phyloP scores from a whole-genome alignment of 2,797 vertebrate genomes.

The Halcyon chelicuti region DNA sequence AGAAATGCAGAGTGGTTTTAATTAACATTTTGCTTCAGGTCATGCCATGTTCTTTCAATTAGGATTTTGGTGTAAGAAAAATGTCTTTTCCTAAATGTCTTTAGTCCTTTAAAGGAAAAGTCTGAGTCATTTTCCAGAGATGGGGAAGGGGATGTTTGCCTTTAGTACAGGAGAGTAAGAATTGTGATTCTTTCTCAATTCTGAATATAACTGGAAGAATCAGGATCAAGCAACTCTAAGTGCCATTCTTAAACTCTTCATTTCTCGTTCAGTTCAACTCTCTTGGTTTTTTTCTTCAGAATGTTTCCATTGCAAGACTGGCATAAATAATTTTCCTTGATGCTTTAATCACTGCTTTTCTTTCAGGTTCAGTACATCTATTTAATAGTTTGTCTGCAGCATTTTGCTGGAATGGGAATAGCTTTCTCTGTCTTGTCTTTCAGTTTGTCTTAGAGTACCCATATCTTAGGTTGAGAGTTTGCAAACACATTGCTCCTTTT shows the following conservation, averaged over 20 bases:
- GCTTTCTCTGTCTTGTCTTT: background rate
- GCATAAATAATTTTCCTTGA: background rate
- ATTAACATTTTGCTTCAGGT: conserved; percentile 70
- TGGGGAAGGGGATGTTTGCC: background rate
- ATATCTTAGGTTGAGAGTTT: background rate
- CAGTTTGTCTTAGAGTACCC: background rate
- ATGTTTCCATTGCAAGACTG: background rate
- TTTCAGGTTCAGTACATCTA: background rate
- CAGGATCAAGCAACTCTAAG: background rate
- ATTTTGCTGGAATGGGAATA: background rate
- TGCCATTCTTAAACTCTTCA: background rate
- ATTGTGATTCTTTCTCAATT: background rate
- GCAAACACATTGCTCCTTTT: background rate
- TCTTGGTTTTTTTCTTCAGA: background rate
- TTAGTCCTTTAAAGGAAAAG: conserved; percentile 54
- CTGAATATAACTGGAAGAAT: background rate
- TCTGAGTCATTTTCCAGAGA: background rate
- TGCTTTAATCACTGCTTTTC: background rate
- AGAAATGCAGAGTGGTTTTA: conserved; percentile 58
- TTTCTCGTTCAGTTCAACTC: background rate
- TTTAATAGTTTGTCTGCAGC: background rate
- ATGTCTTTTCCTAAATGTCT: conserved; percentile 23
- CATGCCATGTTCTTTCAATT: conserved; percentile 68
- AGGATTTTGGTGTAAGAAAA: conserved; percentile 41
- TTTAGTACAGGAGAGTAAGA: background rate